phyloP scores from a whole-genome alignment of 2,888 invertebrate species.

The Liodrosophila aerea region DNA sequence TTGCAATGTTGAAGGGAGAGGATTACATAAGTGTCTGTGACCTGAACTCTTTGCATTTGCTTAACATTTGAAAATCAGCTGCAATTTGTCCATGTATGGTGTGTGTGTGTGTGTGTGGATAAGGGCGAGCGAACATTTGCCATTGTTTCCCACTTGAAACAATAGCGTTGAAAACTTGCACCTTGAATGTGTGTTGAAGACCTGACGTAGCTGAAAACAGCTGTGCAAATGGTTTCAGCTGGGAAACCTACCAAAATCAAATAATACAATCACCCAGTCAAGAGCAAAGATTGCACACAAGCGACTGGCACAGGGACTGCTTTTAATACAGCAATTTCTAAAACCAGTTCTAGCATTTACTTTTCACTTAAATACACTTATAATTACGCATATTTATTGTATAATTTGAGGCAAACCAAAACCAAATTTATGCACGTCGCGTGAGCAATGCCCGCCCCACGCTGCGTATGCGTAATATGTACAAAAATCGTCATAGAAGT shows the following conservation, averaged over 20 bases:
- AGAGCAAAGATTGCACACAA: not conserved
- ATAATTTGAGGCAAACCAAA: not conserved
- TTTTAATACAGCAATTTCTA: too few relatives aligned
- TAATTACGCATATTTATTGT: too few relatives aligned
- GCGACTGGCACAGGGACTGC: too few relatives aligned
- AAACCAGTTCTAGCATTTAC: too few relatives aligned
- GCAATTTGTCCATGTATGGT: conserved; percentile 25
- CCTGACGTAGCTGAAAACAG: conserved; percentile 49
- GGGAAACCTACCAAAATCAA: conserved; percentile 14
- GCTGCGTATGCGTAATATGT: conserved; percentile 54
- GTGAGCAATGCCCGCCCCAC: conserved; percentile 9
- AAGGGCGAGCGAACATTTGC: conserved; percentile 61
- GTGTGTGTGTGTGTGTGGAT: conserved; percentile 31
- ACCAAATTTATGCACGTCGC: conserved; percentile 1
- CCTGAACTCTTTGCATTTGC: conserved; percentile 75
- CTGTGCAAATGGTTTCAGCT: conserved; percentile 52
- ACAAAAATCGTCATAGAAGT: conserved; percentile 8
- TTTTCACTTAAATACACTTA: too few relatives aligned
- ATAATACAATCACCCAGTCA: not conserved
- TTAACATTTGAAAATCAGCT: conserved; percentile 59
- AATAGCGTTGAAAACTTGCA: conserved; percentile 70
- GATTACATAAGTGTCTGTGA: conserved; percentile 75
- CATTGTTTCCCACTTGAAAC: conserved; percentile 54
- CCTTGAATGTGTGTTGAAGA: conserved; percentile 68
- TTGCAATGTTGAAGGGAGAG: conserved; percentile 55